Evolutionary conservation across 2,113 vertebrate genomes (phyloP), one percentile per base, ranked within the genome.

Genomic region (Verasper variegatus): DNA sequence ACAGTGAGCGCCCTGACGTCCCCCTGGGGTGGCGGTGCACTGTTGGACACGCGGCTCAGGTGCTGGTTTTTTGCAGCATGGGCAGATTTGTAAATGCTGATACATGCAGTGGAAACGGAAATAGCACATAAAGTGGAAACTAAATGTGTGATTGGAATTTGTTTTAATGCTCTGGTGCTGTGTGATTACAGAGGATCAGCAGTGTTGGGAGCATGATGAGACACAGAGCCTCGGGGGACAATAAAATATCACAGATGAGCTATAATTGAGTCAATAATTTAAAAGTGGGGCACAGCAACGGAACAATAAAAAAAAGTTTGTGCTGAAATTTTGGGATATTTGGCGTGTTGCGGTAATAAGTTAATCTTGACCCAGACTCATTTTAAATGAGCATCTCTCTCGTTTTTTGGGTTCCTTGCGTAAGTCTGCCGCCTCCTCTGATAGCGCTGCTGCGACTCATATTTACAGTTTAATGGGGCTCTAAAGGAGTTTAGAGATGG

Each of bases 341-440:
- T 85, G 42, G 47, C 26, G 68, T 23, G 4, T 82, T 83, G 75
- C 58, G 35, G 27, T 74, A 81, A 82, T 61, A 76, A 49, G 27
- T 51, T 26, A 51, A 89, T 76, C 57, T 20, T 83, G 80, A 88
- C 82, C 85, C 55, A 82, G 79, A 79, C 73, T 76, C 4, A 90
- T 88, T 83, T 81, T 82, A 82, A 89, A 90, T 87, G 73, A 86
- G 76, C 51, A 27, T 71, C 23, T 65, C 59, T 74, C 67, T 68
- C 23, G 74, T 86, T 83, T 83, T 56, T 27, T 9, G 40, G 51
- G 58, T 55, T 71, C 78, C 52, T 82, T 23, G 23, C 61, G 58
- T 26, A 79, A 74, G 66, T 60, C 45, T 57, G 18, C 31, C 3
- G 11, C 35, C 79, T 68, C 74, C 68, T 65, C 47, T 77, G 27